These are phyloP conservation scores for Mastomys natalensis DNA, from an alignment of 2,113 vertebrate genomes.

Conservation along the genomic window DNA sequence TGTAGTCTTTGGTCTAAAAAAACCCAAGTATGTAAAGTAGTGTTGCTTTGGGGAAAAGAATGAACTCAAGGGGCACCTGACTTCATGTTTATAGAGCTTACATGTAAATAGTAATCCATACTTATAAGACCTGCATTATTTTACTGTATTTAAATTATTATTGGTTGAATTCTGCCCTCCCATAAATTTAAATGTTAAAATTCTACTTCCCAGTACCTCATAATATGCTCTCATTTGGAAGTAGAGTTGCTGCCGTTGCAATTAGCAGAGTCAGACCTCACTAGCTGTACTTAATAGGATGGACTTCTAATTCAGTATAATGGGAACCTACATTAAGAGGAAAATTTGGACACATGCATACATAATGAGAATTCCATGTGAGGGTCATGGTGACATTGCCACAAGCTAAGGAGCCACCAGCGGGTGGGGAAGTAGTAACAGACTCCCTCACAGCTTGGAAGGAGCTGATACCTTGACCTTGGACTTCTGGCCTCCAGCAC, in stretches of 20 bases:
- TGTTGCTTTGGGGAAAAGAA: background rate
- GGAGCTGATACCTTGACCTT: background rate
- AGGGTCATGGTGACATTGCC: background rate
- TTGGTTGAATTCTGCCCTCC: background rate
- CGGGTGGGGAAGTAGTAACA: background rate
- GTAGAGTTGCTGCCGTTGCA: background rate
- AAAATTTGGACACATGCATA: background rate
- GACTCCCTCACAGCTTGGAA: background rate
- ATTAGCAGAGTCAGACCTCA: background rate
- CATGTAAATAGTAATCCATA: background rate
- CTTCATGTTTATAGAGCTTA: background rate
- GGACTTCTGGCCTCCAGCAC: background rate
- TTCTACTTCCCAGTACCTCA: background rate
- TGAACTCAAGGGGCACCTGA: background rate
- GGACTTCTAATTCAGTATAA: background rate
- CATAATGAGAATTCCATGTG: background rate
- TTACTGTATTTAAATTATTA: background rate
- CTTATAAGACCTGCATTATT: background rate
- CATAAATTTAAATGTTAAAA: background rate
- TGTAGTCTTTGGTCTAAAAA: slow-evolving; percentile 22
- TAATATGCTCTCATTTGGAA: background rate
- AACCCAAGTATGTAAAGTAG: background rate
- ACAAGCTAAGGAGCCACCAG: no score
- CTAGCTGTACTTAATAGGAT: background rate
- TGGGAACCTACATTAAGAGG: background rate